Conservation (phyloP, 2,113 vertebrate genomes). For the Percopsis transmontana region DNA sequence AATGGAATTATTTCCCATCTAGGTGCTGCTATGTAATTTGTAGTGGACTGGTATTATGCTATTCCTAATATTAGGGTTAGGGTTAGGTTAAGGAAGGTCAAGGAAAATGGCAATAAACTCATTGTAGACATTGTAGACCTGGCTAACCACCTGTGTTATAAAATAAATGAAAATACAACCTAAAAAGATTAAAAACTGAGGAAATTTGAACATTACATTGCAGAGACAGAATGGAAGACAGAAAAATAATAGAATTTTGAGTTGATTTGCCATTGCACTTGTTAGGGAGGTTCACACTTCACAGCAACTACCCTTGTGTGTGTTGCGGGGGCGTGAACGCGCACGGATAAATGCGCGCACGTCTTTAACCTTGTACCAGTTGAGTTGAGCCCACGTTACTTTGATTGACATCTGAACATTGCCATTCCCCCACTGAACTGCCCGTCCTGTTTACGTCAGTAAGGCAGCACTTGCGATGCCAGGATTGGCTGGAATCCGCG, state of each 20-base stretch:
- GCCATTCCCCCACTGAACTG: slow-evolving; percentile 72
- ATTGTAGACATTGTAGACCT: slow-evolving; percentile 1
- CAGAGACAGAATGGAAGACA: slow-evolving; percentile 5
- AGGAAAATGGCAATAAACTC: background rate
- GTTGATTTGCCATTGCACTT: slow-evolving; percentile 56
- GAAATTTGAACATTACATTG: background rate
- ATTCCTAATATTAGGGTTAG: too few relatives aligned
- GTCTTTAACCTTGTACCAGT: slow-evolving; percentile 17
- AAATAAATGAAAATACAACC: background rate
- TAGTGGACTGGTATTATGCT: too few relatives aligned
- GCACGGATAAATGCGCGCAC: slow-evolving; percentile 3
- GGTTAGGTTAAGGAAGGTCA: too few relatives aligned
- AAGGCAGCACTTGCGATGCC: slow-evolving; percentile 36
- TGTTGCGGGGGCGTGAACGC: background rate
- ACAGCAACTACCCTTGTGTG: slow-evolving; percentile 23
- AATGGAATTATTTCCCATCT: too few relatives aligned
- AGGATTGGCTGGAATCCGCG: slow-evolving; percentile 52
- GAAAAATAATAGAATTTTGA: slow-evolving; percentile 26
- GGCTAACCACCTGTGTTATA: slow-evolving; percentile 14
- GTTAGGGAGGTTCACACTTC: slow-evolving; percentile 43
- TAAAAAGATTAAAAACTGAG: background rate
- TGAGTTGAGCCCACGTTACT: slow-evolving; percentile 87
- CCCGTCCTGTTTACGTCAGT: slow-evolving; percentile 76
- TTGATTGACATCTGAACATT: slow-evolving; percentile 93
- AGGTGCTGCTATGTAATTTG: too few relatives aligned